Base-by-base conservation (phyloP, 35 echinoderm and acorn worm species). In the Apostichopus parvimensis region DNA sequence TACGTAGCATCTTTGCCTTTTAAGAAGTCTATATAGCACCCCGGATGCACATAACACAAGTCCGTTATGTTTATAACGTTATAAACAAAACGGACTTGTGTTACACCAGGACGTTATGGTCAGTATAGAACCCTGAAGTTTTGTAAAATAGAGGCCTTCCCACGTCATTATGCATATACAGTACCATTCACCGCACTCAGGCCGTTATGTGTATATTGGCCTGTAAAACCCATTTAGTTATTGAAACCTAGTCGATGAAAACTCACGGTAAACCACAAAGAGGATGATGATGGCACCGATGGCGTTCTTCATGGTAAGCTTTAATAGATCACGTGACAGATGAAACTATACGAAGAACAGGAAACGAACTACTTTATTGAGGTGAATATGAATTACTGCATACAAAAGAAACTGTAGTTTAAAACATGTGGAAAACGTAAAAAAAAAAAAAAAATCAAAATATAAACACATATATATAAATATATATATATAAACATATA, bases 251-350 rank as follows among this genome's bases (percentile, higher is more conserved):
- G 34, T 45, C 17, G 6, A 26, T 28, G 6, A 54, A 34, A 53
- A 82, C 79, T 82, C 54, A 82, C 79, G 79, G 55, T 82, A 82
- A 53, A 45, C 45, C 5, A 82, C 53, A 55, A 82, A 82, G 79
- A 82, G 79, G 10, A 82, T 82, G 10, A 82, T 56, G 25, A 82
- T 53, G 9, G 79, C 79, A 53, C 79, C 79, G 45, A 82, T 82
- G 24, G 79, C 79, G 53, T 82, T 82, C 79, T 82, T 82, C 79
- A 82, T 82, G 34, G 15, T 82, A 54, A 17, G 10, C 6, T 82
- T 13, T 8, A 53, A 82, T 5, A 53, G 52, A 82, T 34, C 55
- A 18, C 34, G 54, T 54, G 6, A 11, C 54, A 11, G 55, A 17
- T 82, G 17, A 82, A 55, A 11, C 79, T 82, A 53, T 82, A n/a